These are phyloP conservation scores for Eurytoma californica DNA, from an alignment of 2,888 invertebrate genomes.

Conservation along the genomic window DNA sequence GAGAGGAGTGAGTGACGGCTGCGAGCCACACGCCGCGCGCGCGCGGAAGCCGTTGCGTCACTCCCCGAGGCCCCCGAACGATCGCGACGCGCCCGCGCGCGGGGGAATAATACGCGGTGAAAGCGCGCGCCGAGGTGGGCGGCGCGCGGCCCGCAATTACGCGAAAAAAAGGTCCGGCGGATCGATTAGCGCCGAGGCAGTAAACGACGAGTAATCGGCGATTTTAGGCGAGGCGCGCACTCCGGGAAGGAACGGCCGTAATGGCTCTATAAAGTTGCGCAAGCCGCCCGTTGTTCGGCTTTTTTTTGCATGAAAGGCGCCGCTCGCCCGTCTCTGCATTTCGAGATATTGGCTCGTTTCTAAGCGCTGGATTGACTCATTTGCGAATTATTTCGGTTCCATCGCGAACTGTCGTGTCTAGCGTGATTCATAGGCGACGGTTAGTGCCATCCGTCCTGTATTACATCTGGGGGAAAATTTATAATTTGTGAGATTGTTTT, in stretches of 20 bases:
- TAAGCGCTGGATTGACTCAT: background rate
- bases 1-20: conserved; percentile 25
- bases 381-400: background rate
- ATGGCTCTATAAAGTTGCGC: no score
- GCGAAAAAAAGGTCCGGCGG: background rate
- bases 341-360: conserved; percentile 5
- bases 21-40: background rate
- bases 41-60: background rate
- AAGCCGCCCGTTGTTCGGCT: no score
- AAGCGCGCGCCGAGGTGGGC: background rate
- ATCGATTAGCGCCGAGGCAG: no score
- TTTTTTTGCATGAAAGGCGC: no score
- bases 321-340: background rate
- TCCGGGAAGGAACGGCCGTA: no score
- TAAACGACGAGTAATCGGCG: no score
- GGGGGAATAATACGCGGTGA: background rate
- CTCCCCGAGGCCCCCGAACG: background rate
- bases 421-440: background rate
- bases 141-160: conserved; percentile 6
- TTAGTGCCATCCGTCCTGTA: no score
- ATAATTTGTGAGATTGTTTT: background rate
- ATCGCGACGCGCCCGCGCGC: background rate
- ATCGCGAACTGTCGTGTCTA: no score
- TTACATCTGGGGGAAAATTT: no score
- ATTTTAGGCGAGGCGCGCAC: no score